Evolutionary conservation across 2,888 invertebrate genomes (phyloP).

Genomic region (Eugnorisma glareosa): DNA sequence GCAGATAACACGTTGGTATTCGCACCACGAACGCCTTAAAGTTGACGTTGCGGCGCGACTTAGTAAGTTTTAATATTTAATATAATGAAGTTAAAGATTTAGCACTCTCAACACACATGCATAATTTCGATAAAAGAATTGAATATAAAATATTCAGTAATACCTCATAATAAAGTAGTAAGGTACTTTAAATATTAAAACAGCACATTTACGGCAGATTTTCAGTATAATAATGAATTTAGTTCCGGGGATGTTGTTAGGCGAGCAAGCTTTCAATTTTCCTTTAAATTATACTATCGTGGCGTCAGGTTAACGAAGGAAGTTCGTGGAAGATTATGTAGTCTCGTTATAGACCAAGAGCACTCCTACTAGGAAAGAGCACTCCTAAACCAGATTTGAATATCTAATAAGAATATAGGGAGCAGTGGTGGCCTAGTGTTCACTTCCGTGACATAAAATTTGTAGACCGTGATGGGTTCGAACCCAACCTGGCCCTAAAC

Average conservation of each 20-base stretch:
- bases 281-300: constrained; percentile 12
- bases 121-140: neutral
- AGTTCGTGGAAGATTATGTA: constrained; percentile 21
- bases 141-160: neutral
- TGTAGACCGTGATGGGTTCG: neutral
- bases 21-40: no score
- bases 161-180: neutral
- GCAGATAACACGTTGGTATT: no score
- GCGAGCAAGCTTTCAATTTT: constrained; percentile 43
- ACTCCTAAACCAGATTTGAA: neutral
- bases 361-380: neutral
- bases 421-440: no score
- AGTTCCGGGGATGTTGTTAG: constrained; percentile 31
- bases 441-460: no score
- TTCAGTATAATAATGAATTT: constrained; percentile 22
- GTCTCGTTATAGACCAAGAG: neutral
- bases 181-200: constrained; percentile 7
- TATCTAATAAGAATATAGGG: neutral
- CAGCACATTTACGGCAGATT: neutral
- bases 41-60: no score
- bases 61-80: neutral
- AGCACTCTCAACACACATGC: neutral
- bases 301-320: constrained; percentile 9
- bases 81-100: neutral
- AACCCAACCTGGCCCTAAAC: neutral